Evolutionary conservation across 2,113 vertebrate genomes (phyloP), one percentile per base, ranked within the genome.

Genomic region (Phoxinus phoxinus): DNA sequence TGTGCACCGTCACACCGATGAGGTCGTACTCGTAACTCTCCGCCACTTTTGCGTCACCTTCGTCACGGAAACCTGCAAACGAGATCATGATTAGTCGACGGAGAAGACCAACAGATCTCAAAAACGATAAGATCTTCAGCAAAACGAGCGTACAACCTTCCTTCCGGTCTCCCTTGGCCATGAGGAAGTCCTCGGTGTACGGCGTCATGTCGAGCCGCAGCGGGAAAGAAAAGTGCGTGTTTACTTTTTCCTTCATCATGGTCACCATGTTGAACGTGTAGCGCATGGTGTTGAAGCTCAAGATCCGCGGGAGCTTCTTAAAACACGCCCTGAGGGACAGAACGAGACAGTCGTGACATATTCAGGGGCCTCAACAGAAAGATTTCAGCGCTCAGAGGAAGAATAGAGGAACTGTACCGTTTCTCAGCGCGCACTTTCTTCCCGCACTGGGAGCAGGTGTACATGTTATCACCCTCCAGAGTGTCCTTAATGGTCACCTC

Each of bases 261-360:
- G 98, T 99, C 90, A 99, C 98, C 98, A 99, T 99, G 95, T 99
- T 99, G 94, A 99, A 99, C 2, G 98, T 99, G 58, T 99, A 99
- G 23, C 98, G 95, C 98, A 99, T 99, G 85, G 98, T 99, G 95
- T 99, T 99, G 92, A 99, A 99, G 93, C 98, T 99, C 91, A 99
- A 94, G 93, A 99, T 99, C 51, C 96, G 96, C 25, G 98, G 98
- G 67, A 99, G 95, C 94, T 99, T 99, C 94, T 99, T 99, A 92
- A 99, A 99, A 92, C 98, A 99, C 0, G 98, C 98, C 89, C 98
- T 98, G 92, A 44, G 13, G 23, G 41, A 44, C 8, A n/a, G 4
- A 58, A 4, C 80, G 30, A 37, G 23, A 35, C 1, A 6, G 12
- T 5, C 8, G 17, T 8, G 3, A 17, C 37, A 56, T 0, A 46